Conservation (phyloP, 2,888 invertebrate genomes). For the Acanthoscelides obtectus region DNA sequence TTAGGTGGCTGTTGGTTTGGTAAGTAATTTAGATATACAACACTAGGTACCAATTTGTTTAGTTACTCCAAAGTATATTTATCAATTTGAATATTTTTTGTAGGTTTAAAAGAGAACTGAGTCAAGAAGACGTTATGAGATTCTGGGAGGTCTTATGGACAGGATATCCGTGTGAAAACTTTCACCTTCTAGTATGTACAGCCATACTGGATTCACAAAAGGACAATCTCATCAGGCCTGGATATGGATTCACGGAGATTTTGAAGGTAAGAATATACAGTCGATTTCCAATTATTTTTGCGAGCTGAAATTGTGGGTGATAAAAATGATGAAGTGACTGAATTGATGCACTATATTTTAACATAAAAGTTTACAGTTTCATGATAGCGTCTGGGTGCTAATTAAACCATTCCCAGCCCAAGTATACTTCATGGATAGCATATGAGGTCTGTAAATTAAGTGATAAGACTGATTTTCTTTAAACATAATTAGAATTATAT, state of each 20-base stretch:
- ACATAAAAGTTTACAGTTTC: no score
- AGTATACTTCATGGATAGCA: no score
- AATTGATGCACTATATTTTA: no score
- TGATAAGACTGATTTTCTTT: no score
- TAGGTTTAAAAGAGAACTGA: constrained; percentile 87
- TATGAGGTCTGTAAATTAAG: no score
- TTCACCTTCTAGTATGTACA: constrained; percentile 88
- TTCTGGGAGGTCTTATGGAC: constrained; percentile 98
- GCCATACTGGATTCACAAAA: constrained; percentile 91
- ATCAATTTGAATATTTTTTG: background rate
- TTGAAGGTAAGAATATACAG: constrained; percentile 61
- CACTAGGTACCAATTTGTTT: background rate
- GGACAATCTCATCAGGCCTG: constrained; percentile 79
- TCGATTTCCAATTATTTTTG: background rate
- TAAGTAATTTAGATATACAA: background rate
- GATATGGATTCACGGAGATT: constrained; percentile 94
- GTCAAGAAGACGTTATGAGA: constrained; percentile 78
- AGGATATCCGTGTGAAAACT: constrained; percentile 88
- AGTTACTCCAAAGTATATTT: background rate
- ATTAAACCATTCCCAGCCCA: no score
- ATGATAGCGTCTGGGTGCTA: no score
- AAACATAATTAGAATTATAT: no score
- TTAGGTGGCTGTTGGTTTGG: constrained; percentile 66
- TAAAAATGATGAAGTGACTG: background rate
- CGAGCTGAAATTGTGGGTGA: background rate